Percentiles rank a stretch among this genome's conserved stretches.
Evolutionary conservation across 2,888 invertebrate genomes (phyloP).

Genomic region (Minunthozetes semirufus): DNA sequence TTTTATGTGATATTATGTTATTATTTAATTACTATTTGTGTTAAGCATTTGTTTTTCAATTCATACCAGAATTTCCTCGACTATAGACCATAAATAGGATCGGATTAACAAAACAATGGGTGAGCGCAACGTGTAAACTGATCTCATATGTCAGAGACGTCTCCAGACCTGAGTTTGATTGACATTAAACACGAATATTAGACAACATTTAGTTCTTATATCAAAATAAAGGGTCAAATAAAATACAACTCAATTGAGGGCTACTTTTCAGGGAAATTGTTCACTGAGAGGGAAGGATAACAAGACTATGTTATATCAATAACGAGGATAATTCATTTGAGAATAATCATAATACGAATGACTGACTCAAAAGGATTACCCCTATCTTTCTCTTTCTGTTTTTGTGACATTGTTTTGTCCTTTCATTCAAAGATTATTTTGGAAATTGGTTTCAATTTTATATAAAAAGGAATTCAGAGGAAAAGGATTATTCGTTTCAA

Average conservation of each 20-base stretch:
- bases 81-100: conserved; percentile 62
- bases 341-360: too few species aligned
- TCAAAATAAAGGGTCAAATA: not conserved
- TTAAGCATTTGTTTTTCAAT: not conserved
- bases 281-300: too few species aligned
- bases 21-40: not conserved
- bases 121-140: conserved; percentile 76
- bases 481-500: too few species aligned
- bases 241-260: not conserved
- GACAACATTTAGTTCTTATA: not conserved
- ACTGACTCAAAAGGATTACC: too few species aligned
- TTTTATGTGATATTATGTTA: conserved; percentile 9
- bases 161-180: conserved; percentile 57
- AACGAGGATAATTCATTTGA: too few species aligned
- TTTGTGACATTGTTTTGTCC: too few species aligned
- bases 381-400: too few species aligned
- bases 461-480: too few species aligned
- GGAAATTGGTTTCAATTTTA: too few species aligned
- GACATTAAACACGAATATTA: conserved; percentile 58
- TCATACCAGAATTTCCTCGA: conserved; percentile 21
- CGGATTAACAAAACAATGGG: conserved; percentile 77
- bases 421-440: too few species aligned
- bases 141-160: conserved; percentile 59
- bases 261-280: too few species aligned
- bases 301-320: too few species aligned